These are phyloP conservation scores for Harmothoe impar DNA, from an alignment of 2,888 invertebrate species.

Conservation along the genomic window DNA sequence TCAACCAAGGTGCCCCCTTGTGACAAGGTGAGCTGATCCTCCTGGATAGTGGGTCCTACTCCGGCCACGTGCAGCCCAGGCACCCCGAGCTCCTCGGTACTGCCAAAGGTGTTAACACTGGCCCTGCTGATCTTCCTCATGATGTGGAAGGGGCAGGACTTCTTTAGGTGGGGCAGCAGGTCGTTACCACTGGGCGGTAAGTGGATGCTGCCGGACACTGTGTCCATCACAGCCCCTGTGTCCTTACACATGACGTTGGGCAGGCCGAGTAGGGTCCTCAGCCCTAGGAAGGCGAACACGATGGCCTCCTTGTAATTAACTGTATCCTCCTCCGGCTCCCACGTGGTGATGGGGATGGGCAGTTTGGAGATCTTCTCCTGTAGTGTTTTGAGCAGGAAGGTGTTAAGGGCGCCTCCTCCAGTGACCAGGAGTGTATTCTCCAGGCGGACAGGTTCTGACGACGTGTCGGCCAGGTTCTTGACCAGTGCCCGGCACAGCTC, in stretches of 20 bases:
- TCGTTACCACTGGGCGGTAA: constrained; percentile 61
- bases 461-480: constrained; percentile 19
- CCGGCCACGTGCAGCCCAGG: neutral
- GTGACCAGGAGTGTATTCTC: constrained; percentile 75
- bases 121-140: constrained; percentile 49
- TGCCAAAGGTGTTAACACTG: constrained; percentile 30
- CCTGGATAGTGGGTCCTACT: neutral
- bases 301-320: constrained; percentile 80
- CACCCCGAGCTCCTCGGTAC: constrained; percentile 23
- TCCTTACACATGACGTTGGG: constrained; percentile 75
- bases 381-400: constrained; percentile 74
- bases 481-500: constrained; percentile 72
- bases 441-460: constrained; percentile 40
- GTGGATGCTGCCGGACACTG: constrained; percentile 79
- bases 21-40: neutral
- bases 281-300: constrained; percentile 79
- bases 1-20: neutral
- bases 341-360: constrained; percentile 70
- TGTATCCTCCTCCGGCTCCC: constrained; percentile 74
- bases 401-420: constrained; percentile 80
- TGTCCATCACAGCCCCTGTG: constrained; percentile 76
- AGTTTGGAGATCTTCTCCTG: constrained; percentile 69
- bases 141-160: constrained; percentile 57
- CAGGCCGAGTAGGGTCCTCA: constrained; percentile 76
- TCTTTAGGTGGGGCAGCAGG: constrained; percentile 42